A percentile compares a stretch with the other conserved stretches of the same genome.
phyloP scores from a whole-genome alignment of 2,888 invertebrate genomes.

The Epistrophe eligans region DNA sequence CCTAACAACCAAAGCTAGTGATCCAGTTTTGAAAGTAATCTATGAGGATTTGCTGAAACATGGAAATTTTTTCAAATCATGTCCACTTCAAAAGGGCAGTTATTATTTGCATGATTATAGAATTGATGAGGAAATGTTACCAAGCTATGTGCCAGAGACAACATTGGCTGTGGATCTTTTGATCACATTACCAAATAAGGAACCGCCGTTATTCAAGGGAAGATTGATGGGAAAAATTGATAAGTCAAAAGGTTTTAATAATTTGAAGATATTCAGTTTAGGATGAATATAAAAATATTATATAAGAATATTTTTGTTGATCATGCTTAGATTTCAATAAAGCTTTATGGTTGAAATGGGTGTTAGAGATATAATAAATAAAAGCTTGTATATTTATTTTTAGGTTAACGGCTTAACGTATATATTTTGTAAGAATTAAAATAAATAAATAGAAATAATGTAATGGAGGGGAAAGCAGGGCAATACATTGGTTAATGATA shows the following conservation, averaged over 20 bases:
- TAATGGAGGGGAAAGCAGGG: too few relatives aligned
- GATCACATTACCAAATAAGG: slow-evolving; percentile 70
- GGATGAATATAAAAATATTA: slow-evolving; percentile 74
- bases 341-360: slow-evolving; percentile 17
- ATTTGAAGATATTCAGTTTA: slow-evolving; percentile 82
- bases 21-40: slow-evolving; percentile 78
- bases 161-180: slow-evolving; percentile 78
- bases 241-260: slow-evolving; percentile 82
- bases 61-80: slow-evolving; percentile 79
- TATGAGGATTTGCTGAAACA: slow-evolving; percentile 80
- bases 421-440: too few relatives aligned
- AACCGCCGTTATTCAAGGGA: slow-evolving; percentile 77
- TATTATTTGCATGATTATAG: slow-evolving; percentile 79
- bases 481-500: too few relatives aligned
- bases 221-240: slow-evolving; percentile 79
- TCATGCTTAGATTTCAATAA: background rate
- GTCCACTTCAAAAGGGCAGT: slow-evolving; percentile 79
- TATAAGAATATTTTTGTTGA: background rate
- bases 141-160: slow-evolving; percentile 80
- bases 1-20: slow-evolving; percentile 78
- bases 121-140: slow-evolving; percentile 81
- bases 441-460: too few relatives aligned
- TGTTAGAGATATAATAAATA: background rate
- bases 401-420: too few relatives aligned
- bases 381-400: too few relatives aligned